A percentile compares a stretch with the other conserved stretches of the same genome.
These are phyloP conservation scores for Cerceris rybyensis DNA, from an alignment of 2,888 invertebrate genomes.

Conservation along the genomic window DNA sequence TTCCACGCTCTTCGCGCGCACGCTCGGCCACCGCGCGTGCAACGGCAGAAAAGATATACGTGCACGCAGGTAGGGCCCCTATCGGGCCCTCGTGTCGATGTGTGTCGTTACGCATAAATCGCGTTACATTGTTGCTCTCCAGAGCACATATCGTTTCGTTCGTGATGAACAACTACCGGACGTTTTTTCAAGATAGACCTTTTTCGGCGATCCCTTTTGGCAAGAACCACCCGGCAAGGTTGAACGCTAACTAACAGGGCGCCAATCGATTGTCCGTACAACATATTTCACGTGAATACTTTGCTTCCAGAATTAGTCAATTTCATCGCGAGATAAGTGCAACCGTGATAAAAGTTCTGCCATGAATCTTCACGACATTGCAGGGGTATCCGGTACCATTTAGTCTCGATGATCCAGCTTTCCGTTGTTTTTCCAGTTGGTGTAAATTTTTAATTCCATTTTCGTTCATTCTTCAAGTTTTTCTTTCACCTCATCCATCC, in stretches of 20 bases:
- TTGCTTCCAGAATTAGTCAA: slow-evolving; percentile 40
- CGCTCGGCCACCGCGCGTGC: slow-evolving; percentile 17
- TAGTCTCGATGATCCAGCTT: no score
- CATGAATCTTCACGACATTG: background rate
- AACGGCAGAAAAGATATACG: slow-evolving; percentile 16
- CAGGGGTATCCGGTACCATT: no score
- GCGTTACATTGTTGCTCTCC: slow-evolving; percentile 52
- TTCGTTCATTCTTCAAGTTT: no score
- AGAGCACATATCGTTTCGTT: slow-evolving; percentile 27
- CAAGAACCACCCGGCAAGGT: background rate
- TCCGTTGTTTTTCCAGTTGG: no score
- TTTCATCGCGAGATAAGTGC: slow-evolving; percentile 9
- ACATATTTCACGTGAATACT: slow-evolving; percentile 26
- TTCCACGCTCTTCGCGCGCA: slow-evolving; percentile 14
- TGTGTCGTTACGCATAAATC: slow-evolving; percentile 54
- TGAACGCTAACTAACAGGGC: background rate
- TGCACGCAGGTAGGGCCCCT: background rate
- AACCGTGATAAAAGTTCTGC: slow-evolving; percentile 5
- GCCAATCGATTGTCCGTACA: slow-evolving; percentile 1
- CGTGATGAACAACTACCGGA: slow-evolving; percentile 63
- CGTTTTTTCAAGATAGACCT: slow-evolving; percentile 52
- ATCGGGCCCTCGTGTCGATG: slow-evolving; percentile 12
- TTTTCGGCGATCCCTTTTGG: slow-evolving; percentile 49
- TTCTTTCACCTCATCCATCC: no score
- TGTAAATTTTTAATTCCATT: no score